Conservation (phyloP, 1,140 invertebrate species). For the Portunus trituberculatus region DNA sequence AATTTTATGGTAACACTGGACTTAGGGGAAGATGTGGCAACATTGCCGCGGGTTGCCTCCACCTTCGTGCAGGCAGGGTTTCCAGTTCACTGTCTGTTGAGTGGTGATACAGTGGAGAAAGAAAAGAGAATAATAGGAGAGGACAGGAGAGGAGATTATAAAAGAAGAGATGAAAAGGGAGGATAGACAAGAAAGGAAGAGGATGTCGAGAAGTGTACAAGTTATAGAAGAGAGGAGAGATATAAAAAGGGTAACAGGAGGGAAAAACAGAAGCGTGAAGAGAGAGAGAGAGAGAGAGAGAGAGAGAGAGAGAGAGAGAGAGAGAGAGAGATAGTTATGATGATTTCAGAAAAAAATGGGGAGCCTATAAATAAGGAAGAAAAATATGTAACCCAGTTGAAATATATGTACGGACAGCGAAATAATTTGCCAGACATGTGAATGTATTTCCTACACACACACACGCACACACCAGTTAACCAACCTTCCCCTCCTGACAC, state of each 20-base stretch:
- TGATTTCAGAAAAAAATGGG: too few species aligned
- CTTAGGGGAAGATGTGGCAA: not conserved
- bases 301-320: too few species aligned
- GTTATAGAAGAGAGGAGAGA: not conserved
- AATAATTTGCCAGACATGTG: not conserved
- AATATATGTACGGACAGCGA: not conserved
- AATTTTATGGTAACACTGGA: constrained; percentile 14
- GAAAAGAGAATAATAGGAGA: not conserved
- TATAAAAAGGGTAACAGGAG: not conserved
- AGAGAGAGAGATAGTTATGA: too few species aligned
- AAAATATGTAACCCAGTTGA: too few species aligned
- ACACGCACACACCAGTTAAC: not conserved
- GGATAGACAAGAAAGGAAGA: not conserved
- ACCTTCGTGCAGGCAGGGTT: not conserved
- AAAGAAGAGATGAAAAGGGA: not conserved
- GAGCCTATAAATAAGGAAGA: too few species aligned
- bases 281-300: too few species aligned
- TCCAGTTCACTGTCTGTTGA: not conserved
- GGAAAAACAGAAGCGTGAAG: too few species aligned
- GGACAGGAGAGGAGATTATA: not conserved
- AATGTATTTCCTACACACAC: not conserved
- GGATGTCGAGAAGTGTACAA: too few species aligned
- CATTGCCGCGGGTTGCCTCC: not conserved
- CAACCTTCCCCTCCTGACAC: not conserved
- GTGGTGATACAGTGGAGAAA: not conserved